Evolutionary conservation across 37 sponge, comb jelly and placozoan genomes (phyloP).

Genomic region (Aplysina aerophoba): DNA sequence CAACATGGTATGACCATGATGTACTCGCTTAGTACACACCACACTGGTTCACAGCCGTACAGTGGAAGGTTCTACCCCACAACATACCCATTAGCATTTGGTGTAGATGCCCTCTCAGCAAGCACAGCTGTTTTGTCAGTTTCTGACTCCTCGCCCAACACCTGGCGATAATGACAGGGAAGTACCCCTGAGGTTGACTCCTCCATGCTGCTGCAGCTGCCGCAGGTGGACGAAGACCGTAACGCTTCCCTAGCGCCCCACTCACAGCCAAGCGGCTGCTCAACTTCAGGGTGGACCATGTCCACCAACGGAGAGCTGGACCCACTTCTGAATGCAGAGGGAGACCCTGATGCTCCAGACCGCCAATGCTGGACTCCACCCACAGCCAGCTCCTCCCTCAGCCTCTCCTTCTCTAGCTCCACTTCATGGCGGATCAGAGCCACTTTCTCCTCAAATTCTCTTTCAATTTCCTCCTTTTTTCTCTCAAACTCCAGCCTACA

Average conservation of each 20-base stretch:
- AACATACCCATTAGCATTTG: too few species aligned
- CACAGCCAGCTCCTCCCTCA: slow-evolving; percentile 2
- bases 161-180: slow-evolving; percentile 14
- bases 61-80: too few species aligned
- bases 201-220: not conserved
- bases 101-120: too few species aligned
- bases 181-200: not conserved
- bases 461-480: slow-evolving; percentile 44
- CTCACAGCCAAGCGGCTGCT: not conserved
- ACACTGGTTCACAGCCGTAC: too few species aligned
- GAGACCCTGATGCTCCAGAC: not conserved
- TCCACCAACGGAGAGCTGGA: not conserved
- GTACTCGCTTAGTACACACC: too few species aligned
- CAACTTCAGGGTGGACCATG: not conserved
- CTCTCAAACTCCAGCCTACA: slow-evolving; percentile 32
- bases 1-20: too few species aligned
- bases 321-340: not conserved
- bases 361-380: slow-evolving; percentile 34
- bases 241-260: not conserved
- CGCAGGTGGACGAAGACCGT: not conserved
- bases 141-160: not conserved
- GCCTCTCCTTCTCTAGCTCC: slow-evolving; percentile 43
- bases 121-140: too few species aligned
- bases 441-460: slow-evolving; percentile 50
- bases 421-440: slow-evolving; percentile 38